Conservation (phyloP, 2,888 invertebrate species). For the Pandemis corylana region DNA sequence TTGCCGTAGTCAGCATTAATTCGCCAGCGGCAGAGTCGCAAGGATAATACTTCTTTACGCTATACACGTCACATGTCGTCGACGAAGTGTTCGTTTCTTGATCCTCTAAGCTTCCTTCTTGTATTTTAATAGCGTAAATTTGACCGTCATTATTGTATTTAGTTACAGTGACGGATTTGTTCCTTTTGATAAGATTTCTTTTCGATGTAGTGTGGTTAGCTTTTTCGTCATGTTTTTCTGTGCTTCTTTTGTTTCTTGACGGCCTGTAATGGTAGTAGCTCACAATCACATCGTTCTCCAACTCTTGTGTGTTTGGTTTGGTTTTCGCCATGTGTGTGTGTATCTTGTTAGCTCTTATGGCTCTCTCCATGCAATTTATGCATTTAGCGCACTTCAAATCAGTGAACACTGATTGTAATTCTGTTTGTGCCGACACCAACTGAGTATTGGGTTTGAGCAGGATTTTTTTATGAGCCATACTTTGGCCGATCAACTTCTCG, state of each 20-base stretch:
- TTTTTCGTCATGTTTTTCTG: slow-evolving; percentile 23
- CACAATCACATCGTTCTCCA: slow-evolving; percentile 52
- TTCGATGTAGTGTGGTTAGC: slow-evolving; percentile 44
- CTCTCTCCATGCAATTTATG: slow-evolving; percentile 62
- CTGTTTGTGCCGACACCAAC: slow-evolving; percentile 47
- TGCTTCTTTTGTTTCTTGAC: slow-evolving; percentile 52
- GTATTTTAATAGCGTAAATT: slow-evolving; percentile 67
- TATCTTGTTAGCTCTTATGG: slow-evolving; percentile 56
- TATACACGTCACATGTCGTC: slow-evolving; percentile 63
- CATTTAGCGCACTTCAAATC: slow-evolving; percentile 60
- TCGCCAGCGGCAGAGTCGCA: slow-evolving; percentile 63
- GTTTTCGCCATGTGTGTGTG: slow-evolving; percentile 40
- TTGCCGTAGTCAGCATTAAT: slow-evolving; percentile 53
- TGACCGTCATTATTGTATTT: slow-evolving; percentile 63
- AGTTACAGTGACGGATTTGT: slow-evolving; percentile 59
- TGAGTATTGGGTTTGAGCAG: slow-evolving; percentile 51
- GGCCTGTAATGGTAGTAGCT: slow-evolving; percentile 44
- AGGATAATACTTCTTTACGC: slow-evolving; percentile 60
- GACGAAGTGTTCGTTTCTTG: slow-evolving; percentile 46
- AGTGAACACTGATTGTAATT: slow-evolving; percentile 55
- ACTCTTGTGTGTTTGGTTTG: slow-evolving; percentile 46
- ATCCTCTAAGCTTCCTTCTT: slow-evolving; percentile 53
- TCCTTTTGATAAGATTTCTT: slow-evolving; percentile 51
- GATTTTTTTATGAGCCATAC: not conserved
- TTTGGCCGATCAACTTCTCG: not conserved